Conservation (phyloP, 2,888 invertebrate species). For the Conus canariensis region DNA sequence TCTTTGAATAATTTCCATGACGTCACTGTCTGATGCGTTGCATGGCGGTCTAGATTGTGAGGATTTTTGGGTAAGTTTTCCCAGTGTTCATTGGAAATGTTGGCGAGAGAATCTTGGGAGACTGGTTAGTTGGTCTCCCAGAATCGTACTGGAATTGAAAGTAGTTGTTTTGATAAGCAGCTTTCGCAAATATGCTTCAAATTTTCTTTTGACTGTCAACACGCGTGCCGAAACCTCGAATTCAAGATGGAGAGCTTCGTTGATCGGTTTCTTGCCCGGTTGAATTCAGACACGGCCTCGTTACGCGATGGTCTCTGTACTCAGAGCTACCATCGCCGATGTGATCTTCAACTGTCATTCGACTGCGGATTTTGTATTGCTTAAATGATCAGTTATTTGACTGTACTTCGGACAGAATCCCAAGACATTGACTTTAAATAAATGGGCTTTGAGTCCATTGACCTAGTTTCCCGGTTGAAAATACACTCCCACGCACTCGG, state of each 20-base stretch:
- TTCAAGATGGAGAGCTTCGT: conserved; percentile 36
- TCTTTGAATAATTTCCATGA: conserved; percentile 19
- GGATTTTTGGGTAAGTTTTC: conserved; percentile 79
- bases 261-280: neutral
- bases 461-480: neutral
- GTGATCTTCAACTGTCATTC: too few species aligned
- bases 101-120: conserved; percentile 48
- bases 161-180: neutral
- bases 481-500: neutral
- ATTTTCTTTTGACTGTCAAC: neutral
- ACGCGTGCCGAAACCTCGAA: conserved; percentile 9
- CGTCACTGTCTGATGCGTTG: conserved; percentile 67
- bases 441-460: neutral
- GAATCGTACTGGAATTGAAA: neutral
- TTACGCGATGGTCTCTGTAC: too few species aligned
- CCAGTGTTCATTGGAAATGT: conserved; percentile 77
- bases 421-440: neutral
- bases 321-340: neutral
- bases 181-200: neutral
- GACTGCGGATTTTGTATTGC: too few species aligned
- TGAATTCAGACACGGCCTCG: too few species aligned
- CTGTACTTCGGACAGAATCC: too few species aligned
- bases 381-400: too few species aligned
- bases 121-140: neutral
- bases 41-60: conserved; percentile 78